Evolutionary conservation across 2,888 invertebrate species (phyloP), one percentile per base, ranked within the genome.

Genomic region (Sarcophaga variegata): DNA sequence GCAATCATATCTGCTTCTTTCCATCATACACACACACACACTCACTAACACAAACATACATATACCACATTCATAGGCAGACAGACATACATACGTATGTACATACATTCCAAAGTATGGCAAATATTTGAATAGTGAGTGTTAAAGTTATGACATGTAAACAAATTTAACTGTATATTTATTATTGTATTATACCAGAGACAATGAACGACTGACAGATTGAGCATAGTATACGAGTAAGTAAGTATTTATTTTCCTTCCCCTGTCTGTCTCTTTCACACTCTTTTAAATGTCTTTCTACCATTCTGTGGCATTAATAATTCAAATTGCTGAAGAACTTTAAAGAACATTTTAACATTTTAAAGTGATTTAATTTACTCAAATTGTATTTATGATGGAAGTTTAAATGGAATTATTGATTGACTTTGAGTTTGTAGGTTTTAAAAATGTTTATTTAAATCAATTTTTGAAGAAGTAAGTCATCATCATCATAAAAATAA

Each of bases 81-180:
- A 25, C 60, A 20, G 37, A 72, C 37, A 49, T 3, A 54, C 14
- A 62, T 5, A 62, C 22, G 3, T 0, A 20, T 3, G 2, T 37
- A 37, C 2, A 54, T 10, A 20, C 66, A 47, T 17, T 71, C 17
- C 12, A 60, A 63, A 59, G 25, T 14, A 69, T 74, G 25, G 45
- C 45, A 83, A 83, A 79, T 79, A 83, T 83, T 79, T 83, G 63
- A 79, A 54, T 71, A 77, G 77, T 71, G 75, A 75, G 83, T 84
- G 80, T 75, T 76, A 76, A 84, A 76, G 71, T 80, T 75, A 80
- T 80, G 84, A 80, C 80, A 84, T 71, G 80, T 76, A 80, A 80
- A 84, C 76, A 84, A 76, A 76, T 84, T 85, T 81, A 81, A 79
- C 49, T 37, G 37, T 64, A 78, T 62, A 66, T 27, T 49, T 71